Evolutionary conservation across 1,140 invertebrate genomes (phyloP).

Genomic region (Drosophila nigrodunni): DNA sequence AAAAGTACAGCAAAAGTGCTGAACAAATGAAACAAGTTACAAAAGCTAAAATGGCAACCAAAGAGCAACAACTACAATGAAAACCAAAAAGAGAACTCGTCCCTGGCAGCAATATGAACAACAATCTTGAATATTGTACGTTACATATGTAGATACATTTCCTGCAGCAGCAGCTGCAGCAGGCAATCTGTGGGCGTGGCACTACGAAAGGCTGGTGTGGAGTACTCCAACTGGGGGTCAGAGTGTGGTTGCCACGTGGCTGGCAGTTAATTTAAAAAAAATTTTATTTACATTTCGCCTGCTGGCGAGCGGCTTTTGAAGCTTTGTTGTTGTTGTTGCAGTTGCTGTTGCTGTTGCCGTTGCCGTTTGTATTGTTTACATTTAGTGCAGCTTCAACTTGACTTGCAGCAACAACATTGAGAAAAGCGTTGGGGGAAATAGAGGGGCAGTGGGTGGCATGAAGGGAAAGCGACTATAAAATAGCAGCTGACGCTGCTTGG

Average conservation of each 20-base stretch:
- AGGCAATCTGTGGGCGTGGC: constrained; percentile 22
- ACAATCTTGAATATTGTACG: constrained; percentile 80
- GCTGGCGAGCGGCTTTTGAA: constrained; percentile 46
- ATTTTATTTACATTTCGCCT: constrained; percentile 78
- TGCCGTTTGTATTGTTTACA: constrained; percentile 73
- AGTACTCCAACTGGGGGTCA: neutral
- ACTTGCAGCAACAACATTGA: constrained; percentile 66
- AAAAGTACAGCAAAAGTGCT: constrained; percentile 74
- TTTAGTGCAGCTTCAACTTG: constrained; percentile 76
- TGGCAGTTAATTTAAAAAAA: constrained; percentile 75
- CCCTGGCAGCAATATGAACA: constrained; percentile 75
- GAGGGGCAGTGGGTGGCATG: neutral
- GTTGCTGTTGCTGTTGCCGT: constrained; percentile 24
- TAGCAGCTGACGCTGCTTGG: constrained; percentile 65
- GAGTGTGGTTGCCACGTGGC: constrained; percentile 60
- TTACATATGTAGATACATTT: constrained; percentile 82
- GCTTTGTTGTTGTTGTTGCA: constrained; percentile 17
- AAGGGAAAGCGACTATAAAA: constrained; percentile 29
- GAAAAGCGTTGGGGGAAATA: neutral
- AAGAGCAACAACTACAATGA: constrained; percentile 41
- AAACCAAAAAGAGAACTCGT: constrained; percentile 36
- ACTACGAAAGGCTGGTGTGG: neutral
- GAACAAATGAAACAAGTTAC: constrained; percentile 77
- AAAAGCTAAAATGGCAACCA: constrained; percentile 79
- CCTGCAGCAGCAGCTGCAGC: constrained; percentile 62